Percentiles rank a stretch among this genome's conserved stretches.
These are phyloP conservation scores for Peromyscus maniculatus DNA, from an alignment of 2,113 vertebrate genomes.

Conservation along the genomic window DNA sequence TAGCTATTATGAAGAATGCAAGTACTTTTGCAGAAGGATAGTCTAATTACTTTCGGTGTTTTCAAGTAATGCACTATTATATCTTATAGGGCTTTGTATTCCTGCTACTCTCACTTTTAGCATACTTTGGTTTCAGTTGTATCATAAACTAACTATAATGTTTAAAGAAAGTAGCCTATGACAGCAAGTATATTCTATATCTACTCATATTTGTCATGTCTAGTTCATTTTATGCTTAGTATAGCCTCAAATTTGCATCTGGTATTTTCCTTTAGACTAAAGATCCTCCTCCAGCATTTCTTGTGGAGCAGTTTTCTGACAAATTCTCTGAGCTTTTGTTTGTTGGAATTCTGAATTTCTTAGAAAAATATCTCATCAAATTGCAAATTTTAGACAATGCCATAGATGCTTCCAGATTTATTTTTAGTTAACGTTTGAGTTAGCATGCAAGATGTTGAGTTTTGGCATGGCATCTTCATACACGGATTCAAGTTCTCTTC, in stretches of 20 bases:
- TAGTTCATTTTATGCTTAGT: background rate
- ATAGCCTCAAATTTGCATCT: background rate
- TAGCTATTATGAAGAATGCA: background rate
- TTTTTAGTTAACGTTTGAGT: background rate
- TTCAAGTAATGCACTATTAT: background rate
- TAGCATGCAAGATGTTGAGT: background rate
- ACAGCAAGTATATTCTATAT: background rate
- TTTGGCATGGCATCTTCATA: background rate
- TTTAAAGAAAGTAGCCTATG: constrained; percentile 15
- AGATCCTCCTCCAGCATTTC: constrained; percentile 45
- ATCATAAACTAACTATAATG: constrained; percentile 9
- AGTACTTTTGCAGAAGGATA: background rate
- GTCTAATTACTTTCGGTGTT: background rate
- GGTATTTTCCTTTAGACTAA: background rate
- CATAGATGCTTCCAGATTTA: background rate
- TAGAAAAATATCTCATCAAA: constrained; percentile 27
- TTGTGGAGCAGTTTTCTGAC: background rate
- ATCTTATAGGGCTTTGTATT: background rate
- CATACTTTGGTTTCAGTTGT: background rate
- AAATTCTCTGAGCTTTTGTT: constrained; percentile 26
- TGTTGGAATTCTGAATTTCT: constrained; percentile 15
- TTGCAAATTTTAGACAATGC: background rate
- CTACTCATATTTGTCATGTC: background rate
- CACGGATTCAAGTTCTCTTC: background rate
- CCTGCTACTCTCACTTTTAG: background rate